phyloP scores from a whole-genome alignment of 2,113 vertebrate genomes.

The Carassius auratus region DNA sequence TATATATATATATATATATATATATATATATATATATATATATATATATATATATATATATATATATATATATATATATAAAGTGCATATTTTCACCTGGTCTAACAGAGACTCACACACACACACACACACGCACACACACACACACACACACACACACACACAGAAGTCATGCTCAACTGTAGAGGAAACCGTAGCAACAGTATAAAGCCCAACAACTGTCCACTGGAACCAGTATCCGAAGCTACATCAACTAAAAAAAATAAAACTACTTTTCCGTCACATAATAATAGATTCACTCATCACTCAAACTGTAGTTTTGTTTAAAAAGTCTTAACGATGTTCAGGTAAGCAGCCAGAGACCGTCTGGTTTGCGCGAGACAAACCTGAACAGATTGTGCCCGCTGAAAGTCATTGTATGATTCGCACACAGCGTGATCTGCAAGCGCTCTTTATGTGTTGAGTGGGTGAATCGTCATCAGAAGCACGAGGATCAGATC shows the following conservation, averaged over 20 bases:
- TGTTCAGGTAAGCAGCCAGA: background rate
- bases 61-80: too few species aligned
- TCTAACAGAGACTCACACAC: background rate
- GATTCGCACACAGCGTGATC: background rate
- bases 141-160: background rate
- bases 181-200: background rate
- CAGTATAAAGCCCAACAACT: background rate
- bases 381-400: background rate
- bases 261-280: background rate
- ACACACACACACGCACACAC: too few species aligned
- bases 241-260: background rate
- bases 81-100: background rate
- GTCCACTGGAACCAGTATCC: background rate
- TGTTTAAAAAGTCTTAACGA: background rate
- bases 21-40: too few species aligned
- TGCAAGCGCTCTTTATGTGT: conserved; percentile 49
- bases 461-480: conserved; percentile 51
- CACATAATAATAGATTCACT: background rate
- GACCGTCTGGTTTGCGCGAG: background rate
- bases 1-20: too few species aligned
- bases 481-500: conserved; percentile 42
- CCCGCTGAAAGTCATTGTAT: background rate
- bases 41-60: too few species aligned
- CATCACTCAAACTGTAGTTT: background rate
- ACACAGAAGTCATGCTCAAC: background rate